Conservation (phyloP, 2,888 invertebrate species). For the Hedya salicella region DNA sequence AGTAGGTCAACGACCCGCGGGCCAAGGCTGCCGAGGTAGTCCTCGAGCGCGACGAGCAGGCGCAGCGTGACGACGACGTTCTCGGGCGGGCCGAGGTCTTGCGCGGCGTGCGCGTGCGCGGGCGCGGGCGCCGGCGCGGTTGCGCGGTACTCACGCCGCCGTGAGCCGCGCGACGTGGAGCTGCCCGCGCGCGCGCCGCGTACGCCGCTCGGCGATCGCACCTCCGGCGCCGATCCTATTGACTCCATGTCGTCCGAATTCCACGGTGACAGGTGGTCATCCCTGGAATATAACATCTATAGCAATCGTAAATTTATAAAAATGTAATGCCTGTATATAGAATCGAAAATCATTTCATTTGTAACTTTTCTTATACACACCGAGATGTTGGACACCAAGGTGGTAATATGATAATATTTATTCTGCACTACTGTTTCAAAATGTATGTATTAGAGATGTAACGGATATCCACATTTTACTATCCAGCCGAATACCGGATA, state of each 20-base stretch:
- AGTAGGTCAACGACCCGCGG: slow-evolving; percentile 91
- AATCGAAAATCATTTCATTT: too few species aligned
- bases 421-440: too few species aligned
- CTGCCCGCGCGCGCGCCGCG: slow-evolving; percentile 43
- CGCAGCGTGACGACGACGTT: slow-evolving; percentile 89
- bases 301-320: background rate
- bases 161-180: slow-evolving; percentile 43
- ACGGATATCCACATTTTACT: too few species aligned
- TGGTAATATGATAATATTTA: too few species aligned
- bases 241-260: slow-evolving; percentile 70
- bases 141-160: slow-evolving; percentile 31
- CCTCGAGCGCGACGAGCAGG: slow-evolving; percentile 91
- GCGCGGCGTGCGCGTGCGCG: slow-evolving; percentile 48
- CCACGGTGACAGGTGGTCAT: slow-evolving; percentile 72
- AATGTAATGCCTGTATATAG: too few species aligned
- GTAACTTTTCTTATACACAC: too few species aligned
- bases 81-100: slow-evolving; percentile 74
- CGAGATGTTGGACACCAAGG: too few species aligned
- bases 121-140: slow-evolving; percentile 48
- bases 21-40: slow-evolving; percentile 92
- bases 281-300: slow-evolving; percentile 51
- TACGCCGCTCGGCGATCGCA: slow-evolving; percentile 49
- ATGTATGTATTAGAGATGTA: too few species aligned
- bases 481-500: too few species aligned
- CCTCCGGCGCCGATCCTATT: slow-evolving; percentile 60